Conservation (phyloP, 2,113 vertebrate species). For the Eretmochelys imbricata region DNA sequence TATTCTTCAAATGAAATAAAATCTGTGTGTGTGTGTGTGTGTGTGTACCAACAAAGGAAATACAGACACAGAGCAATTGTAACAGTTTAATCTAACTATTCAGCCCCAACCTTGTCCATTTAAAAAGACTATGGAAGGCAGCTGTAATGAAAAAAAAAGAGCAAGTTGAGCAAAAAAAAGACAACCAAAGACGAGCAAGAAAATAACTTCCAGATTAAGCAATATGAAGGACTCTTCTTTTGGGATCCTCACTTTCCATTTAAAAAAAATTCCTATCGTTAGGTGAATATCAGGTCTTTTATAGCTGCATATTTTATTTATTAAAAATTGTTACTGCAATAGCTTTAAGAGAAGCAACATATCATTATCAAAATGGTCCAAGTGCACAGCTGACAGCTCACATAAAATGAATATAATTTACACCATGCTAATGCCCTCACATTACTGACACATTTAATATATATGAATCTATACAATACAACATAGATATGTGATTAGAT, state of each 20-base stretch:
- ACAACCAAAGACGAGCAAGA: not conserved
- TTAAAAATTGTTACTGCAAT: constrained; percentile 43
- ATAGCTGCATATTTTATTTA: constrained; percentile 39
- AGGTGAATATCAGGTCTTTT: constrained; percentile 24
- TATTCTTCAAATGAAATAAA: constrained; percentile 58
- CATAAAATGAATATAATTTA: constrained; percentile 45
- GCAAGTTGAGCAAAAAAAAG: not conserved
- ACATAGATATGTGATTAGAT: constrained; percentile 48
- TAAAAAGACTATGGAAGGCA: constrained; percentile 4
- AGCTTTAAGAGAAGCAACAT: constrained; percentile 7
- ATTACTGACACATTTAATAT: constrained; percentile 5
- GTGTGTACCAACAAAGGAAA: constrained; percentile 29
- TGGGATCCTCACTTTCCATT: constrained; percentile 6
- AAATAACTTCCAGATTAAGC: constrained; percentile 26
- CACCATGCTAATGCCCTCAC: not conserved
- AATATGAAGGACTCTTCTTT: constrained; percentile 7
- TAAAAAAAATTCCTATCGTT: not conserved
- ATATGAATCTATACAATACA: not conserved
- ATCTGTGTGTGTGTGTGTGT: not conserved
- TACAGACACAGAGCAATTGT: not conserved
- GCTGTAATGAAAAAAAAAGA: not conserved
- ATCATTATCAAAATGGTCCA: constrained; percentile 36
- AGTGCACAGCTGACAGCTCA: constrained; percentile 20
- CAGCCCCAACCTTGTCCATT: not conserved
- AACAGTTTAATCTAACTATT: constrained; percentile 33